Evolutionary conservation across 2,113 vertebrate genomes (phyloP), one percentile per base, ranked within the genome.

Genomic region (Salvelinus alpinus): DNA sequence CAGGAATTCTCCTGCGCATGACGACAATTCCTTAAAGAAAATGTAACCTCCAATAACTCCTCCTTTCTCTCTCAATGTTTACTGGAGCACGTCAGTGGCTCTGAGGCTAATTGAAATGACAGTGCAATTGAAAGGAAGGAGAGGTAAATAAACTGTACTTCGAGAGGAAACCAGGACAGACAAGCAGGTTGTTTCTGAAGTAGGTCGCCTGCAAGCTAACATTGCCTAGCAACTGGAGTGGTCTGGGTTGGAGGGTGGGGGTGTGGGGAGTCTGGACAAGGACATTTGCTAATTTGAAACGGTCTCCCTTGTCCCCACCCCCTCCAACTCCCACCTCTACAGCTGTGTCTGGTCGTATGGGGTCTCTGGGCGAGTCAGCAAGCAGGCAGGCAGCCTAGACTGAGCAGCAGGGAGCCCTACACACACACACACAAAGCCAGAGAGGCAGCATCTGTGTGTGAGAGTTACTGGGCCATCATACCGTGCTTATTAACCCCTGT

Each of bases 171-270:
- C 51, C 65, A 73, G 67, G 71, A 22, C 22, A 57, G 70, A 44
- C 75, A 74, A 54, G 51, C 51, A 54, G 51, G 75, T 67, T 72
- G 72, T 65, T n/a, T 12, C 16, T 62, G 72, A 81, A 81, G 75
- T 77, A 77, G 79, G 79, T 81, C 67, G 59, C 67, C 51, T 8
- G 62, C 73, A 74, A 60, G 29, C 75, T 59, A 74, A 22, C 7
- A 77, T 77, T 73, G 71, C 79, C 79, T 77, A 72, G 79, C 75
- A 81, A 77, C 75, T 73, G 75, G n/a, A 44, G 74, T 44, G 8
- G 9, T 20, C 14, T 69, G 59, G 69, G 18, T 24, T 27, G 65
- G 73, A 72, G 31, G 34, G 24, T 51, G 25, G 20, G 71, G 44
- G 38, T 11, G 38, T 31, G 29, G 29, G 34, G 29, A 68, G 3